These are phyloP conservation scores for Microcebus lehilahytsara DNA, from an alignment of 2,113 vertebrate species.

Conservation along the genomic window DNA sequence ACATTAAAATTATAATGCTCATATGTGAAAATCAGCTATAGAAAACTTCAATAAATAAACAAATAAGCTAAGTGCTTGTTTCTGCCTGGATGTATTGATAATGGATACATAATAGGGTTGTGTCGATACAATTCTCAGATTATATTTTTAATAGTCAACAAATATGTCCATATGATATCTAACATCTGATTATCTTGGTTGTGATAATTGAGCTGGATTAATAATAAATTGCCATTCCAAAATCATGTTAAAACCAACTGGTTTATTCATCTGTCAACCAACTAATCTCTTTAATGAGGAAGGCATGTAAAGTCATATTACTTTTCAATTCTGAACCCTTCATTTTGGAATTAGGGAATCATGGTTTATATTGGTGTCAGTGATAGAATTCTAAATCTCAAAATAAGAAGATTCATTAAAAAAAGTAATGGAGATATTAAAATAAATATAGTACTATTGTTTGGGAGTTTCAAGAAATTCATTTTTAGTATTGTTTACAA, in stretches of 20 bases:
- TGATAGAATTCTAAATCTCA: background rate
- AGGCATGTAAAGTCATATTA: background rate
- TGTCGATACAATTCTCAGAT: too few relatives aligned
- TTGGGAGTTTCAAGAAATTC: background rate
- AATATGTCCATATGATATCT: too few relatives aligned
- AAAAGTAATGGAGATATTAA: background rate
- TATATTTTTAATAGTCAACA: too few relatives aligned
- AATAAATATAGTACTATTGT: background rate
- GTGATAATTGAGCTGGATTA: too few relatives aligned
- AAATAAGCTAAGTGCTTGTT: too few relatives aligned
- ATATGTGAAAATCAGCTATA: background rate
- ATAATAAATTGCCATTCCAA: too few relatives aligned
- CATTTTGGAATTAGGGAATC: background rate
- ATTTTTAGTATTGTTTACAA: background rate
- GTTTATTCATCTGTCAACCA: background rate
- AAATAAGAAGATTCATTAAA: background rate
- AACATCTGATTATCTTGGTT: too few relatives aligned
- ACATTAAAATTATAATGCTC: background rate
- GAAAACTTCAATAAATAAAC: background rate
- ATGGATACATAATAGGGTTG: too few relatives aligned
- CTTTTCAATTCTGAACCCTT: background rate
- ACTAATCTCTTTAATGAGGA: background rate
- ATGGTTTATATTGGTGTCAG: background rate
- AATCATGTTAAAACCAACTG: background rate
- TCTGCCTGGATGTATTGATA: too few relatives aligned